A percentile compares a stretch with the other conserved stretches of the same genome.
Conservation (phyloP, 1,140 invertebrate species). For the Rhyacophila brunnea region DNA sequence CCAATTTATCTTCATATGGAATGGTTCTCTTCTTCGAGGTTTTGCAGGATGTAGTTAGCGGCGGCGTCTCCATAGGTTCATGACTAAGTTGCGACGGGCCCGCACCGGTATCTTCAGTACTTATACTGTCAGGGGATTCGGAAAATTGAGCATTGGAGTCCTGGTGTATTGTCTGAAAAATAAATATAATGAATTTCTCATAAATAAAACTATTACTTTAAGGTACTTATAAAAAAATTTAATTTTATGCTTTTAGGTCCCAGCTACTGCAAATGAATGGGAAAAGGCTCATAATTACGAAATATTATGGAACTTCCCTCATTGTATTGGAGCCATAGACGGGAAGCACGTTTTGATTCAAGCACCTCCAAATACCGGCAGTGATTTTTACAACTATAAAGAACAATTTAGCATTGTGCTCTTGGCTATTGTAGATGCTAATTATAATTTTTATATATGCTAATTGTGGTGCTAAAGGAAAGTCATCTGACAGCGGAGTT, state of each 20-base stretch:
- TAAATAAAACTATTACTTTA: background rate
- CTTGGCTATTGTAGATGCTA: constrained; percentile 37
- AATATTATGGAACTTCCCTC: constrained; percentile 14
- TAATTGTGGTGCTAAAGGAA: constrained; percentile 12
- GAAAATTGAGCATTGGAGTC: background rate
- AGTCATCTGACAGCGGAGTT: constrained; percentile 17
- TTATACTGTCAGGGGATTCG: background rate
- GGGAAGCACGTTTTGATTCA: constrained; percentile 35
- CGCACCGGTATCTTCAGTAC: constrained; percentile 1
- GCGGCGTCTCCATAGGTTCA: background rate
- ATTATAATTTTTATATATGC: constrained; percentile 37
- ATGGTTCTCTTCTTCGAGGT: constrained; percentile 5
- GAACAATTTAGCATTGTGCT: constrained; percentile 35
- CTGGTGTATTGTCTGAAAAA: background rate
- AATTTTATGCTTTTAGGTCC: constrained; percentile 12
- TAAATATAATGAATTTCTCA: background rate
- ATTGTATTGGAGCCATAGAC: constrained; percentile 26
- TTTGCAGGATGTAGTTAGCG: background rate
- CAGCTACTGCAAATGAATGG: constrained; percentile 14
- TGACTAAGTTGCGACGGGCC: too few relatives aligned
- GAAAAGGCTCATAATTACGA: constrained; percentile 10
- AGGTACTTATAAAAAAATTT: background rate
- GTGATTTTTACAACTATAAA: constrained; percentile 37
- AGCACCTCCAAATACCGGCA: constrained; percentile 30
- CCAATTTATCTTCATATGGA: background rate